Percentiles rank a stretch among this genome's conserved stretches.
Conservation (phyloP, 2,113 vertebrate genomes). For the Tauraco erythrolophus region DNA sequence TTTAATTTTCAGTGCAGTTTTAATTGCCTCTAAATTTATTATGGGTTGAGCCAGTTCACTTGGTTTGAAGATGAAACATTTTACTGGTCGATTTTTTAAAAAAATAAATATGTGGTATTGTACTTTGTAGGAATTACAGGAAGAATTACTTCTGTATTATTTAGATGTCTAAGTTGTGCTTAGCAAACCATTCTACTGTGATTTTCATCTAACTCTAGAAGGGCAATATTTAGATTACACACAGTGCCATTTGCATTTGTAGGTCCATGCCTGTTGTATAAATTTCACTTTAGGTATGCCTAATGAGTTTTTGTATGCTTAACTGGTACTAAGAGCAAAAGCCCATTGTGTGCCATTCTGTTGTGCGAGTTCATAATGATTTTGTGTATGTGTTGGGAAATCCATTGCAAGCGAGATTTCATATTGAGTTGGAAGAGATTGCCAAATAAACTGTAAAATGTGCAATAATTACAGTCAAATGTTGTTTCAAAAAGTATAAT, state of each 20-base stretch:
- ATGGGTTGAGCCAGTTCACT: slow-evolving; percentile 49
- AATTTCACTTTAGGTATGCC: neutral
- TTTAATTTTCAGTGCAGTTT: slow-evolving; percentile 43
- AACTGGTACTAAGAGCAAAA: neutral
- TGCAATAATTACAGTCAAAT: neutral
- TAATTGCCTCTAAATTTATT: slow-evolving; percentile 57
- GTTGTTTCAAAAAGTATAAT: neutral
- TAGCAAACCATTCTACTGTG: neutral
- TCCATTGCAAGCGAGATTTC: neutral
- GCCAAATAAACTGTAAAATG: slow-evolving; percentile 60
- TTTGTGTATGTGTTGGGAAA: slow-evolving; percentile 4
- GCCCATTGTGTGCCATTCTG: neutral
- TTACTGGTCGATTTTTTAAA: neutral
- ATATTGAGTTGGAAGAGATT: slow-evolving; percentile 23
- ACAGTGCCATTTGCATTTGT: neutral
- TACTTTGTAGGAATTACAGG: neutral
- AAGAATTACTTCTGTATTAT: neutral
- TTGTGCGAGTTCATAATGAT: neutral
- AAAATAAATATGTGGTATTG: neutral
- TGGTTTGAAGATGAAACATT: slow-evolving; percentile 10
- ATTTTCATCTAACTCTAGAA: neutral
- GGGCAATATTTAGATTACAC: neutral
- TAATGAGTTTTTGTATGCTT: neutral
- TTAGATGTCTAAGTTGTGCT: neutral
- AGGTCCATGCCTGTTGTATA: slow-evolving; percentile 48